Evolutionary conservation across 2,113 vertebrate genomes (phyloP).

Genomic region (Eira barbara): DNA sequence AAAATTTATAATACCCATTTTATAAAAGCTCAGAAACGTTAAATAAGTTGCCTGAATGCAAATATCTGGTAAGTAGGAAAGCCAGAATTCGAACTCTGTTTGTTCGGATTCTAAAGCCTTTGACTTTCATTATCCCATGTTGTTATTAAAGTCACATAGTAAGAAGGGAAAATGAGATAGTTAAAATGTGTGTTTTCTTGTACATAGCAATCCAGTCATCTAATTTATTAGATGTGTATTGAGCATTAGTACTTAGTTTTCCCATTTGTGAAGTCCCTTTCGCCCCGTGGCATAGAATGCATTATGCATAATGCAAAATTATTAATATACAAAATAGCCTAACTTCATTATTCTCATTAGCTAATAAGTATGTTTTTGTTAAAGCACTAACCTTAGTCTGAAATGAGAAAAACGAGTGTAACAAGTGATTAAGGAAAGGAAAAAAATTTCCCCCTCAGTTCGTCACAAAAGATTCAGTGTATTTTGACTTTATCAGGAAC

Average conservation of each 20-base stretch:
- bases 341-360: constrained; percentile 20
- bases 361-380: neutral
- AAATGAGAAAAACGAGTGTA: neutral
- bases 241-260: neutral
- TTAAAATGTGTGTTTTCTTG: constrained; percentile 21
- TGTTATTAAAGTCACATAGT: constrained; percentile 11
- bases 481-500: neutral
- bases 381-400: neutral
- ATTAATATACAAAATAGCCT: constrained; percentile 27
- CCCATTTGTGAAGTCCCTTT: neutral
- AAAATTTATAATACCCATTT: neutral
- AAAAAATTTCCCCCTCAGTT: neutral
- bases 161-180: neutral
- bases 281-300: neutral
- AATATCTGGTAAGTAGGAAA: neutral
- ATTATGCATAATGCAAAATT: neutral
- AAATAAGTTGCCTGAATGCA: neutral
- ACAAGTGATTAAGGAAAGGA: neutral
- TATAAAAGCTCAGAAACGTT: neutral
- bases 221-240: neutral
- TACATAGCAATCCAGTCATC: neutral
- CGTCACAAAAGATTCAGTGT: neutral
- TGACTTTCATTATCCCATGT: neutral
- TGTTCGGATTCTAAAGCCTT: neutral
- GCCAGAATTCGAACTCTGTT: neutral